Evolutionary conservation across 1,140 invertebrate genomes (phyloP), one percentile per base, ranked within the genome.

Genomic region (Bombus turneri): DNA sequence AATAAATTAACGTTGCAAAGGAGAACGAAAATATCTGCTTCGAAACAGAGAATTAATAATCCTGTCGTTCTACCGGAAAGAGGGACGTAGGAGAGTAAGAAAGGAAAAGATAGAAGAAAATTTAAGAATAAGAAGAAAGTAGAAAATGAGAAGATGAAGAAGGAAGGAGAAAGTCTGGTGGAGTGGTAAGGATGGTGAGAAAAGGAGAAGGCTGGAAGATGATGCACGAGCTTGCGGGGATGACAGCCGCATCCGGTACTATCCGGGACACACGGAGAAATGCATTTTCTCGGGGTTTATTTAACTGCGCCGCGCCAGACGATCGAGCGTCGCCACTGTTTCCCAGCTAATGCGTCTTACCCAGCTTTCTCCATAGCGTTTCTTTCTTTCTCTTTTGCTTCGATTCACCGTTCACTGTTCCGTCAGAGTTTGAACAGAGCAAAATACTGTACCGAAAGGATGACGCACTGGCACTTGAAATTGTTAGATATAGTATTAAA

Each of bases 231-330:
- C 87, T 89, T 81, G 79, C 86, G 78, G 81, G 88, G 81, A 88
- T 90, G 91, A 91, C 90, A 91, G 88, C 85, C 86, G 88, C 90
- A 91, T 91, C 91, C 91, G 91, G 91, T 84, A 72, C 84, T 86
- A 82, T 68, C 82, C 78, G 86, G 59, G 77, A 39, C 69, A 62
- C 73, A 59, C 64, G 76, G 81, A 91, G 87, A 89, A 87, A 90
- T 84, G 90, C 90, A 91, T 87, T 89, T 90, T 80, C 87, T 39
- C 86, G 81, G 64, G 86, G 87, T 91, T 91, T 91, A 90, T 91
- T 91, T 91, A 91, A 91, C 91, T 81, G 90, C 81, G 78, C 82
- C 68, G 77, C 41, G 81, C 69, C 86, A 80, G 90, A 91, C 89
- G 89, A 91, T 89, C 84, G 85, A 91, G 84, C 85, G 82, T 78